These are phyloP conservation scores for Stichodactyla mertensii DNA, from an alignment of 64 coral and sea anemone species.

Conservation along the genomic window DNA sequence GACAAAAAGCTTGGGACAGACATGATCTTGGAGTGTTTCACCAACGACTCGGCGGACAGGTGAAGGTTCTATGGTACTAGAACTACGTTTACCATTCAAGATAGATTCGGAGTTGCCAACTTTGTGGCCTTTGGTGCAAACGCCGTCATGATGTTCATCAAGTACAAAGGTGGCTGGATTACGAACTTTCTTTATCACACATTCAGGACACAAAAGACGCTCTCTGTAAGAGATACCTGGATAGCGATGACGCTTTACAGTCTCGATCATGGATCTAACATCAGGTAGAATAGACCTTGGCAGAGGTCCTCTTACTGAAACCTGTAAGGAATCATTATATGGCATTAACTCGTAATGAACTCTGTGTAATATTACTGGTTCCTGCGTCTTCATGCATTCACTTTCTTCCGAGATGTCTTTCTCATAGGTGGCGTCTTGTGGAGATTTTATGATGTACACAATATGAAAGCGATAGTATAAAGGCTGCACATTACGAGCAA, in stretches of 20 bases:
- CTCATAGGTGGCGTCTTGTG: too few species aligned
- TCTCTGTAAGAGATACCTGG: conserved; percentile 51
- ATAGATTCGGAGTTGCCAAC: conserved; percentile 33
- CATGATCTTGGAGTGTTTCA: conserved; percentile 34
- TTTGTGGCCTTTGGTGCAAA: conserved; percentile 46
- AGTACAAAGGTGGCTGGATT: conserved; percentile 28
- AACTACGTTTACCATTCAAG: conserved; percentile 20
- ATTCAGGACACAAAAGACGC: conserved; percentile 44
- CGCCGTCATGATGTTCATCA: neutral
- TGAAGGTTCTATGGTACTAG: neutral
- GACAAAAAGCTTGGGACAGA: too few species aligned
- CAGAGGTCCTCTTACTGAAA: conserved; percentile 37
- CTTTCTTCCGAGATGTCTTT: too few species aligned
- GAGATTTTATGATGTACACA: conserved; percentile 31
- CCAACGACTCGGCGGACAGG: neutral
- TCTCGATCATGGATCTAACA: conserved; percentile 46
- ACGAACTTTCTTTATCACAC: conserved; percentile 30
- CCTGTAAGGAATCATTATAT: conserved; percentile 42
- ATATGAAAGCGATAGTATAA: conserved; percentile 70
- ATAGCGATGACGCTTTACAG: conserved; percentile 40
- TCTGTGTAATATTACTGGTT: conserved; percentile 19
- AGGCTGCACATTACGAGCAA: conserved; percentile 15
- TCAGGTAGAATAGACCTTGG: conserved; percentile 65
- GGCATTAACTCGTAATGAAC: conserved; percentile 60
- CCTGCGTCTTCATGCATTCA: conserved; percentile 6